Conservation (phyloP, 2,113 vertebrate genomes). For the Lagopus leucura region DNA sequence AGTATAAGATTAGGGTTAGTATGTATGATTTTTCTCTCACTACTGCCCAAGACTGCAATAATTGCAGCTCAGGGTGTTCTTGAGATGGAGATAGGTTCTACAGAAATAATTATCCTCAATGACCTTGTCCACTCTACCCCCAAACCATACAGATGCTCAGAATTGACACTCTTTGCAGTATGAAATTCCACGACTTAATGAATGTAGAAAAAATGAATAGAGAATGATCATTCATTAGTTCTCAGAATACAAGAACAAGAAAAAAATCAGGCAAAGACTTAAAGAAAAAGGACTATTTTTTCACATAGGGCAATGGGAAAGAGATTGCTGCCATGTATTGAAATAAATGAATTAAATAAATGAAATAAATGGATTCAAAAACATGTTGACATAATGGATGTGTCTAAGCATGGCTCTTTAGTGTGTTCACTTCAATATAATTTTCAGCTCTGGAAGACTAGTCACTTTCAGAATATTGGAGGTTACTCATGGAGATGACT, state of each 20-base stretch:
- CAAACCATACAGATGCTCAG: not conserved
- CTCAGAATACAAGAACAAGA: not conserved
- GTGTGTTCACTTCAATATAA: not conserved
- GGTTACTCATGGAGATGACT: not conserved
- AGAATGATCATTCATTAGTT: constrained; percentile 37
- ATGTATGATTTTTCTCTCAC: not conserved
- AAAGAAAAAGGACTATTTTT: not conserved
- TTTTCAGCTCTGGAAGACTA: not conserved
- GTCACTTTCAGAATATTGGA: not conserved
- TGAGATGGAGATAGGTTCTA: constrained; percentile 12
- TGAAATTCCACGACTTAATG: constrained; percentile 30
- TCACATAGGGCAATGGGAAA: not conserved
- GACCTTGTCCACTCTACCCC: constrained; percentile 35
- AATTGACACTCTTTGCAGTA: constrained; percentile 3
- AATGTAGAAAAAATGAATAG: not conserved
- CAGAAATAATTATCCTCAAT: constrained; percentile 50
- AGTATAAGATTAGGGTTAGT: constrained; percentile 1
- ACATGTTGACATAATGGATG: not conserved
- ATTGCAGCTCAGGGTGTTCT: constrained; percentile 23
- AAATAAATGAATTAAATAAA: not conserved
- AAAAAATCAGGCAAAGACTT: constrained; percentile 4
- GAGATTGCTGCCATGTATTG: not conserved
- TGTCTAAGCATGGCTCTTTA: not conserved
- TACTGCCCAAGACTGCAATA: constrained; percentile 5
- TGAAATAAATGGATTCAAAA: not conserved